Conservation (phyloP, 1,140 invertebrate species). For the Panulirus ornatus region DNA sequence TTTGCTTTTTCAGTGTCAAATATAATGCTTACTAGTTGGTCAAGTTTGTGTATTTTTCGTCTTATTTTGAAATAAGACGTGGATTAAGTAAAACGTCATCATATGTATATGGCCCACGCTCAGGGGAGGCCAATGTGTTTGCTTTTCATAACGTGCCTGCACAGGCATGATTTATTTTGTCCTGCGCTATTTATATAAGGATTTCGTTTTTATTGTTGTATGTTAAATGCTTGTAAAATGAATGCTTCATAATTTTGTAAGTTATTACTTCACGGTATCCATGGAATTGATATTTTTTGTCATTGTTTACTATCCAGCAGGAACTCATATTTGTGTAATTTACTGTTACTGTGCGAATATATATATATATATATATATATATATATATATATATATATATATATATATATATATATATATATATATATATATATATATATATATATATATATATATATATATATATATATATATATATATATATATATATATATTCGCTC, state of each 20-base stretch:
- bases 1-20: no score
- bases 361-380: slow-evolving; percentile 52
- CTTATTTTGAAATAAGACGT: no score
- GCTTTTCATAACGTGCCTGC: no score
- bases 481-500: slow-evolving; percentile 44
- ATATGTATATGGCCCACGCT: no score
- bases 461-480: slow-evolving; percentile 49
- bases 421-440: slow-evolving; percentile 54
- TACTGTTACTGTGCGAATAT: not conserved
- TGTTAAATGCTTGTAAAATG: not conserved
- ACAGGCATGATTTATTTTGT: slow-evolving; percentile 13
- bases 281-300: no score
- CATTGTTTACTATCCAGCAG: no score
- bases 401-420: slow-evolving; percentile 47
- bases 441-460: slow-evolving; percentile 38
- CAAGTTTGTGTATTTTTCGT: no score
- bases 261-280: no score
- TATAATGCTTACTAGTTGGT: no score
- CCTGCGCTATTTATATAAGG: slow-evolving; percentile 11
- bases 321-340: no score
- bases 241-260: not conserved
- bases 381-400: slow-evolving; percentile 54
- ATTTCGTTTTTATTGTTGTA: slow-evolving; percentile 15
- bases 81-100: no score
- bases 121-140: no score